A percentile compares a stretch with the other conserved stretches of the same genome.
phyloP scores from a whole-genome alignment of 2,797 vertebrate genomes.

The Acipenser ruthenus region DNA sequence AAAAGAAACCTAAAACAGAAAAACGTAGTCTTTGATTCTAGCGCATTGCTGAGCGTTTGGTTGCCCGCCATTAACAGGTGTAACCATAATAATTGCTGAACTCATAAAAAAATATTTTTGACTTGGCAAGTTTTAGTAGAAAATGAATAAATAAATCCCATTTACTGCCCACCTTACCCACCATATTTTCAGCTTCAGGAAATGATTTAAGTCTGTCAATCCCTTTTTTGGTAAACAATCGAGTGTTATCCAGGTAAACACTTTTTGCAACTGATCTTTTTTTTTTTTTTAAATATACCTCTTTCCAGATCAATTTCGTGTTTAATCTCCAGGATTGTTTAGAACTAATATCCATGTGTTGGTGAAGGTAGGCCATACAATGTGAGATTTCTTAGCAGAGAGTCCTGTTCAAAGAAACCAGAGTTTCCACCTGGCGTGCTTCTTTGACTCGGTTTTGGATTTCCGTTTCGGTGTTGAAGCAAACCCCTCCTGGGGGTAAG shows the following conservation, averaged over 20 bases:
- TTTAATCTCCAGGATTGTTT: constrained; percentile 31
- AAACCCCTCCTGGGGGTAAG: constrained; percentile 91
- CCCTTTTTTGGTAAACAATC: constrained; percentile 60
- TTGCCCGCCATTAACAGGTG: too few species aligned
- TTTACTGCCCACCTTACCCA: constrained; percentile 48
- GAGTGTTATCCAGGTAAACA: constrained; percentile 28
- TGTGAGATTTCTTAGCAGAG: not conserved
- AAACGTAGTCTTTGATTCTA: too few species aligned
- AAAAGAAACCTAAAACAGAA: too few species aligned
- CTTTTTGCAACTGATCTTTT: not conserved
- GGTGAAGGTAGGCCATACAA: constrained; percentile 1
- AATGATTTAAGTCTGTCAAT: constrained; percentile 53
- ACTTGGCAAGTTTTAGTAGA: constrained; percentile 5
- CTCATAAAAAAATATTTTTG: too few species aligned
- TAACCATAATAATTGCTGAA: constrained; percentile 8
- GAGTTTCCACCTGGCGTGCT: constrained; percentile 97
- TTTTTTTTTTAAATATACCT: constrained; percentile 29
- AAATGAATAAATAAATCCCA: constrained; percentile 42
- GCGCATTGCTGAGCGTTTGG: too few species aligned
- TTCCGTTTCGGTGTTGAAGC: constrained; percentile 95
- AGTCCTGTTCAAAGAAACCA: constrained; percentile 82
- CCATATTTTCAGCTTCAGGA: constrained; percentile 43
- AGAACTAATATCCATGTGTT: constrained; percentile 18
- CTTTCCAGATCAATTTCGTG: constrained; percentile 5
- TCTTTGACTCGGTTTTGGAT: constrained; percentile 98